Conservation (phyloP, 1,140 invertebrate genomes). For the Polyergus mexicanus region DNA sequence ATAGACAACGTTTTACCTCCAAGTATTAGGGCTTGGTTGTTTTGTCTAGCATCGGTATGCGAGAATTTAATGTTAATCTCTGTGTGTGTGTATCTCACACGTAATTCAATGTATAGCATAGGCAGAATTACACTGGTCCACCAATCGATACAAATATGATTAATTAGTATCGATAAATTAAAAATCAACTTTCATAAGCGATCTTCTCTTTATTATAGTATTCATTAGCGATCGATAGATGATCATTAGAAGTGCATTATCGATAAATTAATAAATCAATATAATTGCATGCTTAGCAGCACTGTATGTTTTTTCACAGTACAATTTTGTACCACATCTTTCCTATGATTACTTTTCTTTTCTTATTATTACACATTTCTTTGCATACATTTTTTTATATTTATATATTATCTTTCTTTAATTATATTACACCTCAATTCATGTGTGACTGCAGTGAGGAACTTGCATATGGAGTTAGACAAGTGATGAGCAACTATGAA, state of each 20-base stretch:
- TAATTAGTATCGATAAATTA: constrained; percentile 22
- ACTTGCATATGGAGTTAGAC: constrained; percentile 64
- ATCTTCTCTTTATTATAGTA: not conserved
- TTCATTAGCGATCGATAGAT: constrained; percentile 30
- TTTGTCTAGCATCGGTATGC: constrained; percentile 90
- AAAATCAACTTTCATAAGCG: not conserved
- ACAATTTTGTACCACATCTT: not conserved
- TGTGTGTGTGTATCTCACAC: constrained; percentile 3
- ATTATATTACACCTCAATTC: constrained; percentile 68
- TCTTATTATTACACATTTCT: not conserved
- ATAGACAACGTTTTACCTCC: constrained; percentile 86
- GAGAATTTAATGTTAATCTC: constrained; percentile 73
- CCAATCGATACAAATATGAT: constrained; percentile 75
- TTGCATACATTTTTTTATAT: constrained; percentile 39
- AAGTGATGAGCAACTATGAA: constrained; percentile 61
- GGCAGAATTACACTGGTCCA: constrained; percentile 69
- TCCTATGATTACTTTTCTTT: not conserved
- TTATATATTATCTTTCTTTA: constrained; percentile 38
- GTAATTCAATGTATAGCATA: constrained; percentile 28
- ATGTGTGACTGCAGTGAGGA: constrained; percentile 72
- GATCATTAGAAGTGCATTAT: constrained; percentile 10
- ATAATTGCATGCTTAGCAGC: constrained; percentile 4
- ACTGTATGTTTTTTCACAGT: not conserved
- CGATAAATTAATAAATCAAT: constrained; percentile 5
- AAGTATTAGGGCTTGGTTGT: constrained; percentile 85